phyloP scores from a whole-genome alignment of 2,888 invertebrate genomes.

The Ectemnius cavifrons region DNA sequence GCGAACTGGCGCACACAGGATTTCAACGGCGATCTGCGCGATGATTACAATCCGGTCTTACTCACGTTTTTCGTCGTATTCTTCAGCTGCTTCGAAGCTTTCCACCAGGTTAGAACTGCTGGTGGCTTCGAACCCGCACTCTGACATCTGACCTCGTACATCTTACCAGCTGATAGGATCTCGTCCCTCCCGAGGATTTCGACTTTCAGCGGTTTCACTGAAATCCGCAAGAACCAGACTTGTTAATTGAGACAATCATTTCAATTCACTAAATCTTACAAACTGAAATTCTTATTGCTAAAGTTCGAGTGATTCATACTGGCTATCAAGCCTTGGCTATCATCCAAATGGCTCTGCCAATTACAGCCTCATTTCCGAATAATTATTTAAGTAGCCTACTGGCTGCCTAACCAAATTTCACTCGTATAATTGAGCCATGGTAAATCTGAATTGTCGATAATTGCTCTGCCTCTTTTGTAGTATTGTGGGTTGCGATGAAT shows the following conservation, averaged over 20 bases:
- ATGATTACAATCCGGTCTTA: conserved; percentile 58
- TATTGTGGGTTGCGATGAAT: no score
- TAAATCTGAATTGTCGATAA: no score
- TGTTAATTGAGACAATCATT: conserved; percentile 27
- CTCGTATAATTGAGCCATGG: no score
- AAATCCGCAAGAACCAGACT: conserved; percentile 67
- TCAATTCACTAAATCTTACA: no score
- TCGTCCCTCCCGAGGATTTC: conserved; percentile 89
- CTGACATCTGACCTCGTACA: conserved; percentile 91
- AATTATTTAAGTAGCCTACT: no score
- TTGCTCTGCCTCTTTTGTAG: no score
- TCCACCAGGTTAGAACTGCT: conserved; percentile 94
- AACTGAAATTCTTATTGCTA: no score
- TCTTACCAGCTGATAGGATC: conserved; percentile 90
- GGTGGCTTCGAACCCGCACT: conserved; percentile 92
- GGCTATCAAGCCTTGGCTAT: no score
- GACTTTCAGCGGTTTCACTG: conserved; percentile 93
- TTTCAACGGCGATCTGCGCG: conserved; percentile 13
- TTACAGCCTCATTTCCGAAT: no score
- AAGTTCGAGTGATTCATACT: no score
- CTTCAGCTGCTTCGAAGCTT: conserved; percentile 89
- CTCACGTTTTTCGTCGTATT: conserved; percentile 90
- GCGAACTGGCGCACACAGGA: not conserved
- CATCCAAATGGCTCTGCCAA: no score
- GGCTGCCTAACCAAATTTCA: not conserved